Evolutionary conservation across 2,888 invertebrate genomes (phyloP).

Genomic region (Thysanoteuthis rhombus): DNA sequence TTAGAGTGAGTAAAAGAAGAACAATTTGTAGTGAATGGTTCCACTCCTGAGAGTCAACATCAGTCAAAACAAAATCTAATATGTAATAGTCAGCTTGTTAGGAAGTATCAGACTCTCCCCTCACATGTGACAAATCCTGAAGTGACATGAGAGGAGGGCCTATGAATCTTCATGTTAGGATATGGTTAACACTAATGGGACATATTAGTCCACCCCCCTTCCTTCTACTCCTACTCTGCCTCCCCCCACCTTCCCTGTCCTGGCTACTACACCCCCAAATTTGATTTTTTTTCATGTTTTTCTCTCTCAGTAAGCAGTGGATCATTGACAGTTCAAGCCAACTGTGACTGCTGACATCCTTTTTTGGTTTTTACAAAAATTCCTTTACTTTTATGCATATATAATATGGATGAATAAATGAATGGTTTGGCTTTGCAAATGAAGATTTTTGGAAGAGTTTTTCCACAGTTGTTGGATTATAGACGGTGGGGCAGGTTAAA

Average conservation of each 20-base stretch:
- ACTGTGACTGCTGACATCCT: not conserved
- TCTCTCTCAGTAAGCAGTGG: not conserved
- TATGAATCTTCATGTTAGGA: not conserved
- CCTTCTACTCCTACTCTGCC: not conserved
- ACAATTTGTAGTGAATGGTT: not conserved
- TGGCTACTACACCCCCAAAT: not conserved
- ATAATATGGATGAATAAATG: too few species aligned
- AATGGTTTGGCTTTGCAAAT: too few species aligned
- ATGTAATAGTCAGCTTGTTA: not conserved
- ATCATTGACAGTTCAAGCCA: not conserved
- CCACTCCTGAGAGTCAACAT: not conserved
- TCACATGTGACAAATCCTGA: not conserved
- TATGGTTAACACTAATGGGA: not conserved
- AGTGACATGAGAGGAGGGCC: conserved; percentile 12
- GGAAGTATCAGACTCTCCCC: not conserved
- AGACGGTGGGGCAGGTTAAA: too few species aligned
- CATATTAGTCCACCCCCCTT: not conserved
- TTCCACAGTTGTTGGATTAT: too few species aligned
- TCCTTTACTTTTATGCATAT: too few species aligned
- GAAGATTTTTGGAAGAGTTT: too few species aligned
- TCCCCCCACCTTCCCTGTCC: not conserved
- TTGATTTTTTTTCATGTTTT: not conserved
- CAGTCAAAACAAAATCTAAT: not conserved
- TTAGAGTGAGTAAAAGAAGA: not conserved
- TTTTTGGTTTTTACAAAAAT: not conserved